A percentile compares a stretch with the other conserved stretches of the same genome.
These are phyloP conservation scores for Jacana jacana DNA, from an alignment of 2,113 vertebrate species.

Conservation along the genomic window DNA sequence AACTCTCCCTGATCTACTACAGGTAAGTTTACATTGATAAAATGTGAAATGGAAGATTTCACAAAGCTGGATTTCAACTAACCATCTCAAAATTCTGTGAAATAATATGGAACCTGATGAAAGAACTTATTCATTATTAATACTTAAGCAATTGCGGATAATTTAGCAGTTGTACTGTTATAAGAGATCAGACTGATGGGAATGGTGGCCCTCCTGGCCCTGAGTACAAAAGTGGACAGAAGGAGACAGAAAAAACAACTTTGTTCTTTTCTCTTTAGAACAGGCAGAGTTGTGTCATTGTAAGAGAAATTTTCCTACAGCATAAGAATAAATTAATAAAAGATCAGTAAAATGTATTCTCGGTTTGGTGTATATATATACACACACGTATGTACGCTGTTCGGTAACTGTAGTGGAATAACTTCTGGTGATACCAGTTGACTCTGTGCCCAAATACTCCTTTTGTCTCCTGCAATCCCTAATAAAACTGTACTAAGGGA, in stretches of 20 bases:
- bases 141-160: not conserved
- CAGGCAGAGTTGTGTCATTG: not conserved
- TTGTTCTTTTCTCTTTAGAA: not conserved
- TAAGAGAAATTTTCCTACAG: too few species aligned
- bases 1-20: not conserved
- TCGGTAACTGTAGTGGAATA: not conserved
- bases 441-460: not conserved
- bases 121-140: not conserved
- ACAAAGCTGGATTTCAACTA: not conserved
- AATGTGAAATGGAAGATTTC: not conserved
- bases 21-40: not conserved
- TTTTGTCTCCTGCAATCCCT: not conserved
- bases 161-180: not conserved
- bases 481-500: not conserved
- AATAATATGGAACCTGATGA: not conserved
- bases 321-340: too few species aligned
- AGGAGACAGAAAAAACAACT: not conserved
- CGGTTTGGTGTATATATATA: too few species aligned
- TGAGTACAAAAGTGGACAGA: not conserved
- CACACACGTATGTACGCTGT: too few species aligned
- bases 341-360: too few species aligned
- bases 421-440: not conserved
- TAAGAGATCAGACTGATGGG: not conserved
- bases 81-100: not conserved
- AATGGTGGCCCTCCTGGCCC: not conserved